phyloP scores from a whole-genome alignment of 30 jellyfish, hydroid and myxozoan species.

The Hydractinia echinata region DNA sequence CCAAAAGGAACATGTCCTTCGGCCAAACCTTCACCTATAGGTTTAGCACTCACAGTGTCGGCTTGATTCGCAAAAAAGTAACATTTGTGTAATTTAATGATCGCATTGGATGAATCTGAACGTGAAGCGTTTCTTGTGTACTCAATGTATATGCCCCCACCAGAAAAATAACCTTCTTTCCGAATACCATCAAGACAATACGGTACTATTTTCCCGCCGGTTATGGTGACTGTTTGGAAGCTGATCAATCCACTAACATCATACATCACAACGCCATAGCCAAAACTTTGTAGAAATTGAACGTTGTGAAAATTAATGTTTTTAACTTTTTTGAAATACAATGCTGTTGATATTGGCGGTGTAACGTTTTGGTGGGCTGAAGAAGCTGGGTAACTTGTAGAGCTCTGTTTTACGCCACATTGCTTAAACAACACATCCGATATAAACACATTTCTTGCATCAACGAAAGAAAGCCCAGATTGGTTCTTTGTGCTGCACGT shows the following conservation, averaged over 20 bases:
- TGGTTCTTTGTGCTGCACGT: no score
- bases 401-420: neutral
- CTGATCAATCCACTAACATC: constrained; percentile 12
- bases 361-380: neutral
- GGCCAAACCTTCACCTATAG: neutral
- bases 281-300: neutral
- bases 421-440: neutral
- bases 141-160: constrained; percentile 22
- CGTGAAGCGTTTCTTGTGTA: neutral
- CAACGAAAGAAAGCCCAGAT: no score
- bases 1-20: constrained; percentile 28
- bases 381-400: neutral
- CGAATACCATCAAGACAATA: neutral
- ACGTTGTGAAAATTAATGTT: constrained; percentile 3
- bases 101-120: neutral
- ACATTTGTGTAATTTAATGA: neutral
- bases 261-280: constrained; percentile 15
- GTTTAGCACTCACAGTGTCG: neutral
- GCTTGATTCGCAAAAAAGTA: constrained; percentile 1
- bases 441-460: neutral
- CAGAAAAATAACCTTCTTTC: constrained; percentile 6
- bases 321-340: neutral
- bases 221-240: neutral
- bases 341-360: constrained; percentile 23
- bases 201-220: neutral